A percentile compares a stretch with the other conserved stretches of the same genome.
These are phyloP conservation scores for Phoxinus phoxinus DNA, from an alignment of 2,113 vertebrate species.

Conservation along the genomic window DNA sequence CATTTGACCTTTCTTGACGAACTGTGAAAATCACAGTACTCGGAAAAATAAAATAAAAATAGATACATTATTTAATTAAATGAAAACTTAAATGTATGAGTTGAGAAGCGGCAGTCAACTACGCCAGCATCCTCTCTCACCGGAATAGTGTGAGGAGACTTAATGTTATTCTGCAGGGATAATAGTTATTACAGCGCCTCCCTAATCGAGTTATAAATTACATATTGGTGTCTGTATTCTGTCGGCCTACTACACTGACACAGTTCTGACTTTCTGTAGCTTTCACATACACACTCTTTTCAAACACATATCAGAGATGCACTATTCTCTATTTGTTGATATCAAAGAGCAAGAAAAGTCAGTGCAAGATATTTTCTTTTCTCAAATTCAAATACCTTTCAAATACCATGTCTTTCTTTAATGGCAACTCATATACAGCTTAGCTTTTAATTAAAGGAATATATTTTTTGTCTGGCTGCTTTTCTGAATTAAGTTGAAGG, in stretches of 20 bases:
- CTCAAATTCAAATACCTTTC: not conserved
- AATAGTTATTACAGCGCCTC: not conserved
- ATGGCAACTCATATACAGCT: not conserved
- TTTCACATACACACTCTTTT: not conserved
- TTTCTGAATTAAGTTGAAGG: no score
- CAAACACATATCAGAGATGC: not conserved
- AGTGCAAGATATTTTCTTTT: not conserved
- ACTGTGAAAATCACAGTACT: no score
- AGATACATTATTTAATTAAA: no score
- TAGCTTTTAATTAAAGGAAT: not conserved
- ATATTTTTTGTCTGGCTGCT: no score
- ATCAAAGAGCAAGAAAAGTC: not conserved
- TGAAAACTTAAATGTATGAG: no score
- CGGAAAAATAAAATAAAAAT: no score
- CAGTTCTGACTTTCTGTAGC: not conserved
- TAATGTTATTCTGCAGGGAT: not conserved
- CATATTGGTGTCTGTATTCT: not conserved
- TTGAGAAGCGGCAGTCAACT: no score
- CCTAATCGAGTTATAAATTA: slow-evolving; percentile 16
- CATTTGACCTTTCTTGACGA: no score
- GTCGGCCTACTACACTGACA: not conserved
- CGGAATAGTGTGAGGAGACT: not conserved
- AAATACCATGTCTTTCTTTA: not conserved
- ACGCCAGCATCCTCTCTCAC: no score
- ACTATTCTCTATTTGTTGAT: not conserved